Conservation (phyloP, 1,140 invertebrate genomes). For the Eurytemora carolleeae region DNA sequence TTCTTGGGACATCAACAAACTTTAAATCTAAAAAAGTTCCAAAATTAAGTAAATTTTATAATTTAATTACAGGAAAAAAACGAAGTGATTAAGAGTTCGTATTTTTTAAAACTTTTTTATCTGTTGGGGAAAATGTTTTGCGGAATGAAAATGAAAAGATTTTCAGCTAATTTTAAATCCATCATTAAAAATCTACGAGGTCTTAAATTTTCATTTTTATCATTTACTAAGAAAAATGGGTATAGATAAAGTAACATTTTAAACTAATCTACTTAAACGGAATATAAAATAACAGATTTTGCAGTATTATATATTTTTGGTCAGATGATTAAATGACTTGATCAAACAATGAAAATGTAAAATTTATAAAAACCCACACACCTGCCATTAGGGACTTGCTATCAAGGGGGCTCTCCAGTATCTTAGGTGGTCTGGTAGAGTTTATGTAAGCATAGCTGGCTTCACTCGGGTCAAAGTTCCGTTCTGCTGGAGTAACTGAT, state of each 20-base stretch:
- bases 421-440: constrained; percentile 23
- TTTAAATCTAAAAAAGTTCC: constrained; percentile 18
- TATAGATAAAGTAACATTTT: constrained; percentile 4
- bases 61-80: background rate
- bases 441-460: constrained; percentile 17
- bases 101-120: background rate
- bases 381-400: constrained; percentile 20
- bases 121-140: no score
- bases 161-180: no score
- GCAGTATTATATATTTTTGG: no score
- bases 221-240: no score
- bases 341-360: no score
- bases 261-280: background rate
- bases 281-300: no score
- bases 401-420: constrained; percentile 24
- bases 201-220: no score
- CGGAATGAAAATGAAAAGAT: no score
- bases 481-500: constrained; percentile 22
- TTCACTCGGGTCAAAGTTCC: constrained; percentile 17
- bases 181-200: no score
- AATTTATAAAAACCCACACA: no score
- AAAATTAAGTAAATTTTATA: no score
- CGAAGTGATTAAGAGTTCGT: background rate
- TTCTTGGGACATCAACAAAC: constrained; percentile 18
- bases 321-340: no score